Base-by-base conservation (phyloP, 2,797 vertebrate genomes). In the Neosalanx taihuensis region DNA sequence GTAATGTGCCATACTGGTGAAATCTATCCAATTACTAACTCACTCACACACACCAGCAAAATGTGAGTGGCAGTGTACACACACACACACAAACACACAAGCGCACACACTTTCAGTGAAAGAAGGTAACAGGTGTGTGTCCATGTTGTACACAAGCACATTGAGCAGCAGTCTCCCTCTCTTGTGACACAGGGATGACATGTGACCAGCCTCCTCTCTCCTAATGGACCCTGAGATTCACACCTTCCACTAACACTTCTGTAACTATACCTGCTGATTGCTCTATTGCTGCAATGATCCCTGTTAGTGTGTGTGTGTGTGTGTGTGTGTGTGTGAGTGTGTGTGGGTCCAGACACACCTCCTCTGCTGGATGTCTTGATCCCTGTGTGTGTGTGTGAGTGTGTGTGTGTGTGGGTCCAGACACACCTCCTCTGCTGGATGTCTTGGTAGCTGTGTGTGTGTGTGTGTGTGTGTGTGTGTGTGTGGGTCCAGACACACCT, bases 391-490 rank as follows among this genome's bases (percentile, higher is more conserved):
- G 23, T 26, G 23, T 26, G 23, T 26, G 23, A 1, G 23, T 26
- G 1, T 26, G 23, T 26, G 23, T 26, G 23, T 26, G 23, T 26
- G 23, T 1, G 12, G 13, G 53, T 3, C 17, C 12, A 3, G n/a
- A 13, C 73, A 79, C 84, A 98, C 97, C 97, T 96, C 79, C 90
- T 94, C 85, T 94, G 94, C 91, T 99, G 95, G 83, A 99, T 94
- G 75, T 95, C 94, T 0, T 92, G 91, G 79, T 98, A 99, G 66
- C 96, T 93, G 6, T n/a, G n/a, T n/a, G n/a, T n/a, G n/a, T n/a
- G 49, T 51, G 49, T 51, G 51, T n/a, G 17, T 56, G 1, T 3
- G 10, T n/a, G 51, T 56, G 5, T 26, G 23, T 26, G 23, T 26
- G 23, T 26, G 23, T 1, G 12, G 13, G 53, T 3, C 17, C 12